These are phyloP conservation scores for Cyclopterus lumpus DNA, from an alignment of 2,797 vertebrate genomes.

Conservation along the genomic window DNA sequence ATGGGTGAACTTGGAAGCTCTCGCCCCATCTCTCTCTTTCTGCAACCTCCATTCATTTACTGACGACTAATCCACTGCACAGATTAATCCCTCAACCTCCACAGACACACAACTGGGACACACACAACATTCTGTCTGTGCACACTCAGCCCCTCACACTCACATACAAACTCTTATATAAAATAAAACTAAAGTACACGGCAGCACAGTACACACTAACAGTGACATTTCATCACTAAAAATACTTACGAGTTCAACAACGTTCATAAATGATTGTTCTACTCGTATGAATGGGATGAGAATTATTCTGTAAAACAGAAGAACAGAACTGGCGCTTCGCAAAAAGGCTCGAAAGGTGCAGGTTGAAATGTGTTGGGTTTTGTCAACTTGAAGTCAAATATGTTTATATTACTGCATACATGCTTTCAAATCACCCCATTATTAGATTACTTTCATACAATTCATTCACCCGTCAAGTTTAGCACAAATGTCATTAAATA, in stretches of 20 bases:
- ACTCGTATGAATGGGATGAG: not conserved
- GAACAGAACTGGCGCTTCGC: not conserved
- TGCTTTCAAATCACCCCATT: not conserved
- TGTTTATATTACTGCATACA: not conserved
- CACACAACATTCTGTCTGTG: not conserved
- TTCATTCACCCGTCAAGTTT: not conserved
- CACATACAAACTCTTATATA: constrained; percentile 6
- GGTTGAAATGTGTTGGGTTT: not conserved
- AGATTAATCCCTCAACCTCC: constrained; percentile 77
- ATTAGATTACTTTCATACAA: not conserved
- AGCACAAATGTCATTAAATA: not conserved
- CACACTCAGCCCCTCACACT: not conserved
- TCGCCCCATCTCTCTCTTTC: constrained; percentile 23
- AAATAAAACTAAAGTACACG: constrained; percentile 1
- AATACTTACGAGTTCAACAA: not conserved
- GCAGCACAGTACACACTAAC: not conserved
- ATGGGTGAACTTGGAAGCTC: constrained; percentile 36
- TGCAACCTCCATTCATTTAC: constrained; percentile 72
- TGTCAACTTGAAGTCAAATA: not conserved
- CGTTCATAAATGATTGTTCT: not conserved
- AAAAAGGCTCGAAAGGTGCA: not conserved
- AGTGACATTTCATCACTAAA: not conserved
- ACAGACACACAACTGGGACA: constrained; percentile 16
- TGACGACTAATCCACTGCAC: constrained; percentile 77
- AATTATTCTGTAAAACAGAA: not conserved